These are phyloP conservation scores for Pseudococcus viburni DNA, from an alignment of 2,888 invertebrate genomes.

Conservation along the genomic window DNA sequence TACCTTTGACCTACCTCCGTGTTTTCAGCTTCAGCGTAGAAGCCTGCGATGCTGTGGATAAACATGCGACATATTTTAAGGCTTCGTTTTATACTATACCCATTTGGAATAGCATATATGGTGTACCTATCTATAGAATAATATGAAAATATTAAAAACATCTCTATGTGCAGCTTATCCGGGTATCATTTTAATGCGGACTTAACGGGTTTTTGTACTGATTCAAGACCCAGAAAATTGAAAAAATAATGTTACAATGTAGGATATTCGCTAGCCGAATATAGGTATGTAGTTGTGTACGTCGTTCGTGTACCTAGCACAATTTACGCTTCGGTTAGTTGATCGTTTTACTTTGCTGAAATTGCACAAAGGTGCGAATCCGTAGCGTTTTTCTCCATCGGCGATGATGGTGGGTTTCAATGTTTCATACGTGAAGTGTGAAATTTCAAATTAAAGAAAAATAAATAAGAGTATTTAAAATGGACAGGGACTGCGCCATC, in stretches of 20 bases:
- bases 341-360: constrained; percentile 54
- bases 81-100: constrained; percentile 18
- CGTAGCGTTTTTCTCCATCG: neutral
- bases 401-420: neutral
- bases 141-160: constrained; percentile 51
- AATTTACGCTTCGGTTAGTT: constrained; percentile 46
- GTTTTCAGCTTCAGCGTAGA: constrained; percentile 35
- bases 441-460: constrained; percentile 45
- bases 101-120: neutral
- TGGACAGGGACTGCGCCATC: neutral
- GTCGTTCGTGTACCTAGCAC: neutral
- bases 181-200: constrained; percentile 54
- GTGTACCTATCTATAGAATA: neutral
- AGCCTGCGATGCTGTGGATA: constrained; percentile 43
- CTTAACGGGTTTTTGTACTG: constrained; percentile 57
- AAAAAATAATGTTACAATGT: constrained; percentile 57
- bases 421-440: constrained; percentile 54
- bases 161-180: constrained; percentile 14
- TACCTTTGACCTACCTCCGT: constrained; percentile 54
- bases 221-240: constrained; percentile 58
- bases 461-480: constrained; percentile 53
- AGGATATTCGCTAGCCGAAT: neutral
- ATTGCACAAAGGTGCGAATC: constrained; percentile 47
- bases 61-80: constrained; percentile 55
- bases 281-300: neutral